These are phyloP conservation scores for Mobula birostris DNA, from an alignment of 2,113 vertebrate genomes.

Conservation along the genomic window DNA sequence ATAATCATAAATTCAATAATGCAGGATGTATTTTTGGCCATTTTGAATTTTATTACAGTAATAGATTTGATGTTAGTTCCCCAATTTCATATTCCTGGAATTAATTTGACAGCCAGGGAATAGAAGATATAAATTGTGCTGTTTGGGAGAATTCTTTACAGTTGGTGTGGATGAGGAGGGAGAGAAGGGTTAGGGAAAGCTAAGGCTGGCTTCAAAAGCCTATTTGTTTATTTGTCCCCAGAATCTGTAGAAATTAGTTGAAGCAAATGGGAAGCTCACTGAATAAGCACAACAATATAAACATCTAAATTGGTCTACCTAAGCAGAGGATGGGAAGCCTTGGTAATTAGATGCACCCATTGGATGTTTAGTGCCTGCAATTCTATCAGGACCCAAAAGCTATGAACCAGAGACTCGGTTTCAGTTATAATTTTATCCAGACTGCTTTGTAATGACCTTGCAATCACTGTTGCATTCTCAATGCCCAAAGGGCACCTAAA, in stretches of 20 bases:
- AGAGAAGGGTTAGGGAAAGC: background rate
- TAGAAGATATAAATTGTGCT: background rate
- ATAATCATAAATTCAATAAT: background rate
- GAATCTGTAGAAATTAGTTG: background rate
- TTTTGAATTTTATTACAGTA: slow-evolving; percentile 11
- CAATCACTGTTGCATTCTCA: background rate
- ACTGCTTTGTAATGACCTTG: background rate
- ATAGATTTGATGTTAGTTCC: background rate
- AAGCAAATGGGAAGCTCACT: background rate
- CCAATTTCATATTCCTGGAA: background rate
- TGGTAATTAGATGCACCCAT: too few relatives aligned
- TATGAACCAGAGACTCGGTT: background rate
- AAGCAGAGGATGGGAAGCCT: background rate
- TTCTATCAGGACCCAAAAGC: background rate
- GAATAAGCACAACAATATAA: background rate
- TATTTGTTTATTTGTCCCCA: background rate
- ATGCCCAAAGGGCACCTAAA: background rate
- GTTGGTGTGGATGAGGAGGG: too few relatives aligned
- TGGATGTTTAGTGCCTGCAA: background rate
- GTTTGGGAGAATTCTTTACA: too few relatives aligned
- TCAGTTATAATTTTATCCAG: background rate
- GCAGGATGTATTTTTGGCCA: background rate
- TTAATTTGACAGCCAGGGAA: background rate
- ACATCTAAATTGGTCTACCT: background rate
- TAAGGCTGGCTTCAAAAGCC: background rate